Base-by-base conservation (phyloP, 2,888 invertebrate species). In the Slavum lentiscoides region DNA sequence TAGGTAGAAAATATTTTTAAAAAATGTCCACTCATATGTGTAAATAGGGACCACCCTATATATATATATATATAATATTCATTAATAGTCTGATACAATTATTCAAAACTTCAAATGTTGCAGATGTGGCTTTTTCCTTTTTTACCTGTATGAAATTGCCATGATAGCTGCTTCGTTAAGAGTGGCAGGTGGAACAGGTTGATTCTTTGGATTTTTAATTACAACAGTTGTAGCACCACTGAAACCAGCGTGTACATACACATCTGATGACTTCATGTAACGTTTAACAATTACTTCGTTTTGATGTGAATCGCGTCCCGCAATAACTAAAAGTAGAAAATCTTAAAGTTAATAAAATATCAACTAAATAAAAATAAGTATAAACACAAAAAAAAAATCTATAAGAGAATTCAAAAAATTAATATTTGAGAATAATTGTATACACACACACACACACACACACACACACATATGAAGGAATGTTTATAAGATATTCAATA, bases 251-350 rank as follows among this genome's bases (percentile, higher is more conserved):
- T 99, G 99, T 9, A 99, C 97, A 87, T 99, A 99, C 66, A 97
- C 87, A 88, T 99, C 99, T 2, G 91, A 91, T 21, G 91, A 85
- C 37, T 91, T 91, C 89, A 96, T 89, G 88, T 96, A 94, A 74
- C 95, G 90, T 88, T 98, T 99, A n/a, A 98, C 98, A 77, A 99
- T 91, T 80, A 98, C 85, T 88, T 99, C 99, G 88, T 99, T 99
- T 87, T 99, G 99, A 84, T 97, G 97, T 84, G 96, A 95, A 88
- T 99, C 99, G 83, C 98, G 90, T 0, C 98, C 98, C 69, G 94
- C 98, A 86, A 99, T 95, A 59, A 99, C 92, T 91, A 88, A 84
- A 2, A 83, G 72, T 75, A 37, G 74, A 62, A 64, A 9, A 74
- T 86, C 74, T 39, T 73, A 21, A 82, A 84, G 82, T 64, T 13